Conservation (phyloP, 2,113 vertebrate species). For the Catagonus wagneri region DNA sequence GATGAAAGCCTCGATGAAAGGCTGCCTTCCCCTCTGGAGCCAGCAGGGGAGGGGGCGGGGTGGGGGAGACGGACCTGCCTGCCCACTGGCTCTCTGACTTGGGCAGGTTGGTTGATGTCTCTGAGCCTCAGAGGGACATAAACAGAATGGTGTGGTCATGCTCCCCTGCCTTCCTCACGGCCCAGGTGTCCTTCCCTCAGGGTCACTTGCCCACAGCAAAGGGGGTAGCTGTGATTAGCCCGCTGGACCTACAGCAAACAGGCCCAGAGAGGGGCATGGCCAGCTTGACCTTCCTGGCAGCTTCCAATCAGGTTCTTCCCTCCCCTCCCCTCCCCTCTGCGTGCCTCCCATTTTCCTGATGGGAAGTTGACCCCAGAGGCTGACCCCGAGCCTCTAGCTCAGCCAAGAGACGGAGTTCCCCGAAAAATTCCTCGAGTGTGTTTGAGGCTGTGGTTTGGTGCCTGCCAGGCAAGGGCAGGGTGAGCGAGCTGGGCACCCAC, state of each 20-base stretch:
- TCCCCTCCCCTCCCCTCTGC: not conserved
- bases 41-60: not conserved
- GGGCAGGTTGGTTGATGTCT: not conserved
- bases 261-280: not conserved
- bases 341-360: not conserved
- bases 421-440: conserved; percentile 46
- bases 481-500: not conserved
- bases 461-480: not conserved
- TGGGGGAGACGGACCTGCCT: not conserved
- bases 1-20: conserved; percentile 25
- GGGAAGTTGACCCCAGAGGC: not conserved
- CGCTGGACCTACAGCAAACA: not conserved
- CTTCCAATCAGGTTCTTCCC: not conserved
- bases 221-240: not conserved
- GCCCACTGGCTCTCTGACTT: too few relatives aligned
- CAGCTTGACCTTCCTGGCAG: not conserved
- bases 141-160: accelerated
- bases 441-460: conserved; percentile 39
- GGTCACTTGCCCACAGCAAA: not conserved
- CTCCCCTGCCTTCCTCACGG: not conserved
- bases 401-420: not conserved
- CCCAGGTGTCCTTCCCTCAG: not conserved
- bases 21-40: not conserved
- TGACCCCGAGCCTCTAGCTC: conserved; percentile 3
- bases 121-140: not conserved